A percentile compares a stretch with the other conserved stretches of the same genome.
These are phyloP conservation scores for Agriopis leucophaearia DNA, from an alignment of 2,888 invertebrate species.

Conservation along the genomic window DNA sequence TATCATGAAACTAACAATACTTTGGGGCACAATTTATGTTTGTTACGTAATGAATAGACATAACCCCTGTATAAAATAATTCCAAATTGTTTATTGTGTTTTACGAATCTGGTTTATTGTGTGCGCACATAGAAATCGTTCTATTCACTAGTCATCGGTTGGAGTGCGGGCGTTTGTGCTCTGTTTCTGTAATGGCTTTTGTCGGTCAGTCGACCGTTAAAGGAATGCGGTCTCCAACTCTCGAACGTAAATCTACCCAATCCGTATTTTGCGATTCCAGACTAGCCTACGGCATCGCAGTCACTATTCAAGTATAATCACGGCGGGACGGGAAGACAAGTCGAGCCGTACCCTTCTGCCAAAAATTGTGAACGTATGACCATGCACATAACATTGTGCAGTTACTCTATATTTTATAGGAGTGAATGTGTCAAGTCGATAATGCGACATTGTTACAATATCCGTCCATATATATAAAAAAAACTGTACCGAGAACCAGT, in stretches of 20 bases:
- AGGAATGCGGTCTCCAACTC: slow-evolving; percentile 2
- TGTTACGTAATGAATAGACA: slow-evolving; percentile 18
- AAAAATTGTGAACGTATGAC: too few species aligned
- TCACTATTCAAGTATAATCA: background rate
- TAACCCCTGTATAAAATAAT: slow-evolving; percentile 14
- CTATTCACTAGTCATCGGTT: background rate
- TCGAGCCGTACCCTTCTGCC: too few species aligned
- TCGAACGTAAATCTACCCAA: background rate
- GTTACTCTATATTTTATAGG: too few species aligned
- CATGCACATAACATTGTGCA: too few species aligned
- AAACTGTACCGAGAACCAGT: too few species aligned
- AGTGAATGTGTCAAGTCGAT: too few species aligned
- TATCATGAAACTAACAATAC: slow-evolving; percentile 22
- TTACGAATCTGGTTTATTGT: slow-evolving; percentile 12
- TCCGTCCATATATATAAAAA: too few species aligned
- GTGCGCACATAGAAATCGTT: slow-evolving; percentile 3
- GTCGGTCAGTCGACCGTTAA: background rate
- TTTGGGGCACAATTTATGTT: slow-evolving; percentile 16
- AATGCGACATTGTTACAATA: too few species aligned
- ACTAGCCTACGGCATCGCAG: background rate
- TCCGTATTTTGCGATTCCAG: slow-evolving; percentile 1
- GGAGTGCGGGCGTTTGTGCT: background rate
- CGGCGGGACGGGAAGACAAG: too few species aligned
- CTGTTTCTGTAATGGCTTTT: slow-evolving; percentile 2
- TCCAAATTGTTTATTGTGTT: slow-evolving; percentile 22